A percentile compares a stretch with the other conserved stretches of the same genome.
Conservation (phyloP, 1,140 invertebrate species). For the Scaptomyza hsui region DNA sequence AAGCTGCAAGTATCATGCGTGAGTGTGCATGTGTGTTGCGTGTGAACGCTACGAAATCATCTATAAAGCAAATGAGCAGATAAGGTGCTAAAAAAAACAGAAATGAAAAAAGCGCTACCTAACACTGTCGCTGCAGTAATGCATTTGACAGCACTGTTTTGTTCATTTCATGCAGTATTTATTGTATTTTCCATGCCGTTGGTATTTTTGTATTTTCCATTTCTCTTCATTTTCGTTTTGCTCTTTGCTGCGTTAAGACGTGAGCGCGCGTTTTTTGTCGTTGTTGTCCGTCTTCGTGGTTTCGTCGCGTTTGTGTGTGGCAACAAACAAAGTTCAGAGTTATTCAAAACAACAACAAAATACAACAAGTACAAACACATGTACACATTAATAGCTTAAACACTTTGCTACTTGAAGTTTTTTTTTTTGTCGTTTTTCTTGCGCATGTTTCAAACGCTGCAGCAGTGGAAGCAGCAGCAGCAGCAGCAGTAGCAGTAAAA, state of each 20-base stretch:
- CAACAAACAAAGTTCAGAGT: slow-evolving; percentile 30
- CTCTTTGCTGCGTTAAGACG: slow-evolving; percentile 50
- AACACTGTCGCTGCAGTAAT: slow-evolving; percentile 18
- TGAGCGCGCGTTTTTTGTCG: slow-evolving; percentile 38
- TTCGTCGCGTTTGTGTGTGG: slow-evolving; percentile 37
- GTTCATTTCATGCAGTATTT: slow-evolving; percentile 27
- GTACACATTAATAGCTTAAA: slow-evolving; percentile 16
- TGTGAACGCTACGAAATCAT: slow-evolving; percentile 13
- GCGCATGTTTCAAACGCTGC: slow-evolving; percentile 45
- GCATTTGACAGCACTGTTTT: slow-evolving; percentile 28
- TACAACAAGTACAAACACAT: slow-evolving; percentile 23
- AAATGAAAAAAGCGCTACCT: slow-evolving; percentile 14
- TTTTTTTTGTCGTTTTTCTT: slow-evolving; percentile 44
- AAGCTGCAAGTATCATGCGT: slow-evolving; percentile 5
- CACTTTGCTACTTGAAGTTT: slow-evolving; percentile 5
- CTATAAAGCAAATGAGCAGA: slow-evolving; percentile 19
- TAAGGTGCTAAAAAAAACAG: slow-evolving; percentile 34
- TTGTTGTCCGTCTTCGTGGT: slow-evolving; percentile 27
- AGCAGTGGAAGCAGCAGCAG: slow-evolving; percentile 36
- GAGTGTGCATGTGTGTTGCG: slow-evolving; percentile 15
- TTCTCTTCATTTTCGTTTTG: slow-evolving; percentile 55
- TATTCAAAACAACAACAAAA: slow-evolving; percentile 9
- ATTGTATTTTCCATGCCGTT: slow-evolving; percentile 25
- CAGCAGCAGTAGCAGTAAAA: slow-evolving; percentile 37
- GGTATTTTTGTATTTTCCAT: slow-evolving; percentile 52